Conservation (phyloP, 2,888 invertebrate species). For the Hypomecis atomaria region DNA sequence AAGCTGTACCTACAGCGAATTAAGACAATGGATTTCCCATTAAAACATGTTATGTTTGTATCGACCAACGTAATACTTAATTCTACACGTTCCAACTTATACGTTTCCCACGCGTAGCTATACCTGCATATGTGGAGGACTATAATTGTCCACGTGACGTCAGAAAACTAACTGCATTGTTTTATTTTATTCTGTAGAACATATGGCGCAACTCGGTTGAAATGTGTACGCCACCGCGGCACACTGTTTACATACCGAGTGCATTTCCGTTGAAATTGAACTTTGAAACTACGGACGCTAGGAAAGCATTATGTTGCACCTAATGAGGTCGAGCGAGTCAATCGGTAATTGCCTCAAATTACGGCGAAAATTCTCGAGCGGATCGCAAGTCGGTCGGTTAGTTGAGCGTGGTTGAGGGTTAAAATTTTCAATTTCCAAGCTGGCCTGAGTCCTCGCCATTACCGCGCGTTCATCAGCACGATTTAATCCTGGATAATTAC, state of each 20-base stretch:
- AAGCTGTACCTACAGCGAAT: slow-evolving; percentile 21
- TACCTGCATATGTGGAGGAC: slow-evolving; percentile 63
- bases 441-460: slow-evolving; percentile 58
- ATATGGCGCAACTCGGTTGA: slow-evolving; percentile 50
- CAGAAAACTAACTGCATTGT: slow-evolving; percentile 56
- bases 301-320: slow-evolving; percentile 23
- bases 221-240: slow-evolving; percentile 20
- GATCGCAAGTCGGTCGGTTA: slow-evolving; percentile 55
- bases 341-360: slow-evolving; percentile 34
- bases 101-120: slow-evolving; percentile 57
- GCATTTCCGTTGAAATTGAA: slow-evolving; percentile 39
- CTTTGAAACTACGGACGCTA: slow-evolving; percentile 30
- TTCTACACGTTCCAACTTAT: slow-evolving; percentile 40
- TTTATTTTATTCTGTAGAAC: slow-evolving; percentile 58
- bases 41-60: slow-evolving; percentile 11
- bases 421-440: slow-evolving; percentile 53
- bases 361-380: slow-evolving; percentile 36
- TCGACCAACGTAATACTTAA: slow-evolving; percentile 22
- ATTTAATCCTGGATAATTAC: slow-evolving; percentile 75
- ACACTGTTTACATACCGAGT: slow-evolving; percentile 37
- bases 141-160: slow-evolving; percentile 59
- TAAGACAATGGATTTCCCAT: slow-evolving; percentile 35
- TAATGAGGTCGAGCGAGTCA: slow-evolving; percentile 27
- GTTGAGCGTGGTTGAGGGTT: slow-evolving; percentile 62
- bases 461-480: slow-evolving; percentile 56